Evolutionary conservation across 2,888 invertebrate species (phyloP).

Genomic region (Chironomus riparius): DNA sequence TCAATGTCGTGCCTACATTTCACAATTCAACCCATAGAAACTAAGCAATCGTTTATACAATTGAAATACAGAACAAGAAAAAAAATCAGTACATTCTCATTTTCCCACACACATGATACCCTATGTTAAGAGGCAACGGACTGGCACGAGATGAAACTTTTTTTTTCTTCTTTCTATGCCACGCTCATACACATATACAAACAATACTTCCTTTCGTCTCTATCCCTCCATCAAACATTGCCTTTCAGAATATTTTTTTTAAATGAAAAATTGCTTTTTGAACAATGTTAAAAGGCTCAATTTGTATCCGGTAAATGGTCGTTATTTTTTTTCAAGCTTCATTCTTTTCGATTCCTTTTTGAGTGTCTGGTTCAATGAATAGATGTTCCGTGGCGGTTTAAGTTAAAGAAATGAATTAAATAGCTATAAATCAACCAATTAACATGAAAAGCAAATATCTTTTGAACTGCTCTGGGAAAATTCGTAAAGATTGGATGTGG

Average conservation of each 20-base stretch:
- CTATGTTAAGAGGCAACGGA: no score
- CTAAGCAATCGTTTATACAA: no score
- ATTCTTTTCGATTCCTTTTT: background rate
- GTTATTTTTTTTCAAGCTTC: background rate
- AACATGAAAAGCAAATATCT: background rate
- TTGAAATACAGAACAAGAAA: no score
- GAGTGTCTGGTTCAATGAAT: background rate
- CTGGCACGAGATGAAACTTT: no score
- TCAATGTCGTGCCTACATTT: no score
- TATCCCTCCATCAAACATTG: background rate
- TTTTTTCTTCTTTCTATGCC: background rate
- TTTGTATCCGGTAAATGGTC: constrained; percentile 15
- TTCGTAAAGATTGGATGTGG: no score
- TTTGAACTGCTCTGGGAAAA: no score
- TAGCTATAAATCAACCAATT: constrained; percentile 17
- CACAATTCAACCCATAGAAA: no score
- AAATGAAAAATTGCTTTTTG: constrained; percentile 18
- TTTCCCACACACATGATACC: no score
- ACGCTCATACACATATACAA: background rate
- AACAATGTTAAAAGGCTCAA: constrained; percentile 22
- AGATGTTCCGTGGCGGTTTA: background rate
- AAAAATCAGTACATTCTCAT: no score
- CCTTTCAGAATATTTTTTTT: background rate
- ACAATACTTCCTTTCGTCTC: background rate
- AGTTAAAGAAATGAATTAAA: constrained; percentile 8